Evolutionary conservation across 2,113 vertebrate species (phyloP).

Genomic region (Dipodomys merriami): DNA sequence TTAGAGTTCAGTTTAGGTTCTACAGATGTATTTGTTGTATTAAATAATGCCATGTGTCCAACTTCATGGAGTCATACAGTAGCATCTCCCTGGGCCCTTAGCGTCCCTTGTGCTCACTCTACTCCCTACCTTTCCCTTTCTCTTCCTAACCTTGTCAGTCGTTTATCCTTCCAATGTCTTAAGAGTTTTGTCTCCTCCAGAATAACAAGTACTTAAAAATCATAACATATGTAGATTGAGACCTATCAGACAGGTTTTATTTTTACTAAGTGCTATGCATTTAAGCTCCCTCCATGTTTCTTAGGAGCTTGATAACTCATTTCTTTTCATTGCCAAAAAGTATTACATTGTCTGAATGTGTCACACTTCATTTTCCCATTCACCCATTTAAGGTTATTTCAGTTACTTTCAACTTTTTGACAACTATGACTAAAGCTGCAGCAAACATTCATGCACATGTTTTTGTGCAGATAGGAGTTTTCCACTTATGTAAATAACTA

Average conservation of each 20-base stretch:
- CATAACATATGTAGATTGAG: not conserved
- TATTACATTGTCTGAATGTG: not conserved
- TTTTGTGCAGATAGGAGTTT: slow-evolving; percentile 27
- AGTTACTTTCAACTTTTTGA: not conserved
- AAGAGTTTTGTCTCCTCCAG: not conserved
- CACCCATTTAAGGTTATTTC: not conserved
- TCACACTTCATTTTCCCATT: not conserved
- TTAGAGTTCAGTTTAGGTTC: not conserved
- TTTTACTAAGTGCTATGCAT: not conserved
- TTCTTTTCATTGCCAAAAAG: slow-evolving; percentile 18
- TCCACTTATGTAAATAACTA: not conserved
- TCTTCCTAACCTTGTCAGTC: not conserved
- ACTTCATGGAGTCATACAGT: not conserved
- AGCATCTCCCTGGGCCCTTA: not conserved
- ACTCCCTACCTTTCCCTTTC: not conserved
- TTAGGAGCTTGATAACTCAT: not conserved
- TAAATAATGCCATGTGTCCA: not conserved
- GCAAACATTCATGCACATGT: not conserved
- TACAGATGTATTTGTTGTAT: not conserved
- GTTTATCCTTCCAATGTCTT: slow-evolving; percentile 3
- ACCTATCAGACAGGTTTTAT: not conserved
- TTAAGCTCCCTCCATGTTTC: not conserved
- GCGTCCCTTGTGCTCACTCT: not conserved
- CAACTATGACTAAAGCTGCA: not conserved
- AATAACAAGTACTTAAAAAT: not conserved